phyloP scores from a whole-genome alignment of 2,888 invertebrate species.

The Papilio demoleus region DNA sequence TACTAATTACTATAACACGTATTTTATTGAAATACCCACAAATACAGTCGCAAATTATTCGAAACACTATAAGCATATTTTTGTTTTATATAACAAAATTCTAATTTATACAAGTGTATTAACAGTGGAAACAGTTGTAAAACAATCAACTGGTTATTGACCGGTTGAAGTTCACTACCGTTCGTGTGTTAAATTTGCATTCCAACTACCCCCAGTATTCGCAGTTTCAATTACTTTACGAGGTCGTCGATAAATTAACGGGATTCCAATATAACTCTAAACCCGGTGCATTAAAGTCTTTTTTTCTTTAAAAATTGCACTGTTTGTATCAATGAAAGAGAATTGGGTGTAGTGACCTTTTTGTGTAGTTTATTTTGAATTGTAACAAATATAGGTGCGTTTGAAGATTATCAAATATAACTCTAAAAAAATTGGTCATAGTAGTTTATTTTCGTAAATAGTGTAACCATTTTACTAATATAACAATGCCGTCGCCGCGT shows the following conservation, averaged over 20 bases:
- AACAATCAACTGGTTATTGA: conserved; percentile 30
- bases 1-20: too few species aligned
- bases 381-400: conserved; percentile 51
- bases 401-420: too few species aligned
- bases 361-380: conserved; percentile 15
- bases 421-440: too few species aligned
- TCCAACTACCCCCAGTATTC: conserved; percentile 26
- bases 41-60: too few species aligned
- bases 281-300: background rate
- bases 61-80: too few species aligned
- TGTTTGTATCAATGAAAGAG: conserved; percentile 25
- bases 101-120: background rate
- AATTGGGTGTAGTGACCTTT: conserved; percentile 31
- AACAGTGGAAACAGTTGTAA: background rate
- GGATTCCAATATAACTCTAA: conserved; percentile 10
- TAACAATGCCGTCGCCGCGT: too few species aligned
- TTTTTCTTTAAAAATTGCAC: conserved; percentile 6
- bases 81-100: too few species aligned
- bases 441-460: too few species aligned
- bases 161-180: conserved; percentile 37
- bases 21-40: too few species aligned
- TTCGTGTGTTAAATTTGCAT: conserved; percentile 36
- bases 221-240: conserved; percentile 38
- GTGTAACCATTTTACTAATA: too few species aligned
- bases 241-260: conserved; percentile 24